phyloP scores from a whole-genome alignment of 2,888 invertebrate species.

The Parnassius apollo region DNA sequence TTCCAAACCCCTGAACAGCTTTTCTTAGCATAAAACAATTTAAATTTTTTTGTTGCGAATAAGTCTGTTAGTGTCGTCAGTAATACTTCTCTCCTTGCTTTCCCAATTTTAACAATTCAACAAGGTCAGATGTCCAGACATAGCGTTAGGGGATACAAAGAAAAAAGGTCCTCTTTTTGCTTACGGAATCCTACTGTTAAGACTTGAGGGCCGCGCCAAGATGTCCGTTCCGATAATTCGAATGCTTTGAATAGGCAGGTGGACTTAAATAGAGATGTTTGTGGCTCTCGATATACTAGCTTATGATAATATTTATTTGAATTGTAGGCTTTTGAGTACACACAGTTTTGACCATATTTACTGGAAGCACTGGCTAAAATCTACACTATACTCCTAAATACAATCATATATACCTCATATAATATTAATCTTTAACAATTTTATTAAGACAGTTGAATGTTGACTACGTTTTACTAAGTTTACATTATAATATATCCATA shows the following conservation, averaged over 20 bases:
- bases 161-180: conserved; percentile 49
- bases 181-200: conserved; percentile 60
- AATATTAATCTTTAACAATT: too few relatives aligned
- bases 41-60: too few relatives aligned
- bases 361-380: too few relatives aligned
- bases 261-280: conserved; percentile 31
- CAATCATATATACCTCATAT: too few relatives aligned
- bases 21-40: too few relatives aligned
- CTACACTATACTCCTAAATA: too few relatives aligned
- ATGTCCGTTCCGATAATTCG: conserved; percentile 50
- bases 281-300: conserved; percentile 24
- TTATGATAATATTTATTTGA: conserved; percentile 16
- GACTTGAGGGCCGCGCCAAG: conserved; percentile 59
- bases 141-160: conserved; percentile 58
- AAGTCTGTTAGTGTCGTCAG: too few relatives aligned
- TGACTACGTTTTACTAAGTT: too few relatives aligned
- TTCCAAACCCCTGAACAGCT: too few relatives aligned
- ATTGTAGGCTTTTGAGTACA: conserved; percentile 1
- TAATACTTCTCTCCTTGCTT: conserved; percentile 27
- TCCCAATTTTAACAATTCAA: conserved; percentile 40
- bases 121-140: conserved; percentile 57
- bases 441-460: too few relatives aligned
- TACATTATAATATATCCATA: too few relatives aligned
- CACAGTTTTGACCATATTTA: too few relatives aligned
- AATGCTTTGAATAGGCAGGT: conserved; percentile 52